Base-by-base conservation (phyloP, 2,113 vertebrate species). In the Ageneiosus marmoratus region DNA sequence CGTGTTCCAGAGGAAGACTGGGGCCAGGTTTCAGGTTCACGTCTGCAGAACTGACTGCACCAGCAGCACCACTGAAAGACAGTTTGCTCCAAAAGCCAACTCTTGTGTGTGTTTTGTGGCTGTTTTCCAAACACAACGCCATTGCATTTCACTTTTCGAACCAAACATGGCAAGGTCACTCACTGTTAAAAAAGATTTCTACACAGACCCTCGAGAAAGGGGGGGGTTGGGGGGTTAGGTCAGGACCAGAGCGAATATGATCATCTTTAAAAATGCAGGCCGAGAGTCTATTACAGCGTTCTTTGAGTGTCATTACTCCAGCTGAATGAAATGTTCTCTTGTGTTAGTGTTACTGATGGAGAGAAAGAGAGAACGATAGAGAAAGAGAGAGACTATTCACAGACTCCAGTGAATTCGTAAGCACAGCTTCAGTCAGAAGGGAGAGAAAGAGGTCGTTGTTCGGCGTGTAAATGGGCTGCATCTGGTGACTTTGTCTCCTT, bases 381-480 rank as follows among this genome's bases (percentile, higher is more conserved):
- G 51, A 62, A 41, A 53, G 70, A 62, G 73, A 55, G 58, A 32
- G 7, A 27, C 58, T 67, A 29, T 83, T 83, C 50, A 76, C 46
- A 77, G 60, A 72, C 27, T 72, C 41, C 22, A 56, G 60, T 9
- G 46, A 51, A 11, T 13, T 62, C 8, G 4, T 56, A 72, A 56
- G 37, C 73, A 32, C 80, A 18, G 80, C 80, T 58, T 58, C 67
- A 83, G 81, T 83, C 29, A 76, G 81, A n/a, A 75, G 48, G 0
- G 37, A 69, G 73, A 83, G 74, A 83, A 83, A 77, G 82, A 67
- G 34, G 15, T 46, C 74, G 48, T 83, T 77, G 74, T 83, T 56
- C 7, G 3, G 32, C 15, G 15, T 83, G 62, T 46, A 32, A 77
- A 83, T 32, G 74, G 20, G 24, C 32, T 20, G 60, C 82, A 69